phyloP scores from a whole-genome alignment of 2,113 vertebrate species.

The Tamias sibiricus region DNA sequence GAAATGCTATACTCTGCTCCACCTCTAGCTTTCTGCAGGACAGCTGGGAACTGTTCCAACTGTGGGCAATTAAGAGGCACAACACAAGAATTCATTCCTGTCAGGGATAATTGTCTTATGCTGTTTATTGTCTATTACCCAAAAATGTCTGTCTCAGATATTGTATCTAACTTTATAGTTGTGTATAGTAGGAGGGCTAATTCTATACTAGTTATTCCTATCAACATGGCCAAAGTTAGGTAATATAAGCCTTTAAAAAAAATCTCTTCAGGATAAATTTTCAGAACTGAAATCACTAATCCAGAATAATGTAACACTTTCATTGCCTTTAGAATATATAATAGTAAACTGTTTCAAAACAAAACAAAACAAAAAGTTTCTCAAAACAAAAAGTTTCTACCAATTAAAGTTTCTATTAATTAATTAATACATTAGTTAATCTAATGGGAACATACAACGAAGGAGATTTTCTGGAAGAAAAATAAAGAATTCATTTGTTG shows the following conservation, averaged over 20 bases:
- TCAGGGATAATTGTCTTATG: neutral
- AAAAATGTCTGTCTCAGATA: neutral
- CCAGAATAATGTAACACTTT: slow-evolving; percentile 6
- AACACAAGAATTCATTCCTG: neutral
- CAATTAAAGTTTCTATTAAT: slow-evolving; percentile 1
- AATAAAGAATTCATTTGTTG: neutral
- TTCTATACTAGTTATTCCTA: neutral
- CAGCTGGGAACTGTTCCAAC: neutral
- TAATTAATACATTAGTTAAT: too few relatives aligned
- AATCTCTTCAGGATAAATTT: neutral
- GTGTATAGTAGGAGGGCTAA: neutral
- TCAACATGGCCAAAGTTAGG: neutral
- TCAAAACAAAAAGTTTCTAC: too few relatives aligned
- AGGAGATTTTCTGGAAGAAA: neutral
- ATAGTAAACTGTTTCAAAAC: slow-evolving; percentile 17
- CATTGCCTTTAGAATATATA: neutral
- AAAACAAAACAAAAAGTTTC: too few relatives aligned
- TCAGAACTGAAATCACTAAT: slow-evolving; percentile 32
- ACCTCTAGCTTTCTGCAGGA: neutral
- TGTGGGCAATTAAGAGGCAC: neutral
- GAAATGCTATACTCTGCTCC: neutral
- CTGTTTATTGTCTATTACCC: neutral
- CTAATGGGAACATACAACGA: neutral
- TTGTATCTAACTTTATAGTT: neutral
- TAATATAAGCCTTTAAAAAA: neutral